phyloP scores from a whole-genome alignment of 2,888 invertebrate species.

The Apantesis nais region DNA sequence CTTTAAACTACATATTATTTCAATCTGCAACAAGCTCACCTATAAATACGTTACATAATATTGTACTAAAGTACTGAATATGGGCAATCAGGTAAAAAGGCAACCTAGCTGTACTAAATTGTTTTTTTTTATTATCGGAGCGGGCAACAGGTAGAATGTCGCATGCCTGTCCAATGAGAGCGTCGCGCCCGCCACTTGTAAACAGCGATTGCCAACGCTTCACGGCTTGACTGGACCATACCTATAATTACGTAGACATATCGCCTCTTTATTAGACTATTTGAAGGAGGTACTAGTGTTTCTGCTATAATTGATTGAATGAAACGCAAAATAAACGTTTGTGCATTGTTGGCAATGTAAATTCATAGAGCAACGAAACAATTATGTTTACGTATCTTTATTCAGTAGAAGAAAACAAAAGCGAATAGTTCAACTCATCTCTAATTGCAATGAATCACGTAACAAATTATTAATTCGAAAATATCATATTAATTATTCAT shows the following conservation, averaged over 20 bases:
- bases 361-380: constrained; percentile 6
- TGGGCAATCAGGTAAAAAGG: constrained; percentile 46
- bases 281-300: constrained; percentile 13
- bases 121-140: constrained; percentile 39
- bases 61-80: constrained; percentile 32
- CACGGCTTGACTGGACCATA: constrained; percentile 23
- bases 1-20: not conserved
- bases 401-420: constrained; percentile 11
- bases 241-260: constrained; percentile 36
- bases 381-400: constrained; percentile 7
- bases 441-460: constrained; percentile 1
- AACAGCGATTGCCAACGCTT: constrained; percentile 33
- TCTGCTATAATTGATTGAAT: not conserved
- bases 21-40: constrained; percentile 1
- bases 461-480: not conserved
- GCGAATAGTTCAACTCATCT: not conserved
- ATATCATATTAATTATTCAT: not conserved
- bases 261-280: constrained; percentile 37
- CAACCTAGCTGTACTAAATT: constrained; percentile 41
- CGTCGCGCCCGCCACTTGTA: constrained; percentile 15
- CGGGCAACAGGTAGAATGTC: constrained; percentile 61
- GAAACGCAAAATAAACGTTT: constrained; percentile 9
- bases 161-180: constrained; percentile 65
- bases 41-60: constrained; percentile 32
- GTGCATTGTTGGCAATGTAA: constrained; percentile 10